These are phyloP conservation scores for Geococcyx californianus DNA, from an alignment of 2,113 vertebrate species.

Conservation along the genomic window DNA sequence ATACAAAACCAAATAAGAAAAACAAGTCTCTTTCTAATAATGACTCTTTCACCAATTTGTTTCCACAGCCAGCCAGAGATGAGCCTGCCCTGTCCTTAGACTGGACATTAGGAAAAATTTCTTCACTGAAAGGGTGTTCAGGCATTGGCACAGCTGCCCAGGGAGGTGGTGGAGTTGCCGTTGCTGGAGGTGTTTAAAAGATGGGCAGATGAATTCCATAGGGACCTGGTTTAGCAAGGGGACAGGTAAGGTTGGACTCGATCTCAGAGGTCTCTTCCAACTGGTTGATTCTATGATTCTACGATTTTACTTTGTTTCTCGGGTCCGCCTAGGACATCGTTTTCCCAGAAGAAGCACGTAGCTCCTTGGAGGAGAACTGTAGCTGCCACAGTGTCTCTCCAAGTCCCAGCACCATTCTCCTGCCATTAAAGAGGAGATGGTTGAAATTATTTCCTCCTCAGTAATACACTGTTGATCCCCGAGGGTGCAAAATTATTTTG, in stretches of 20 bases:
- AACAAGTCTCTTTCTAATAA: not conserved
- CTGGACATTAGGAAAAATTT: no score
- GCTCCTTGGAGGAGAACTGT: not conserved
- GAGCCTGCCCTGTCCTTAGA: not conserved
- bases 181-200: no score
- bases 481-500: not conserved
- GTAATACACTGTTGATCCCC: accelerated
- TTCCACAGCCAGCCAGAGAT: not conserved
- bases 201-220: no score
- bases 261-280: no score
- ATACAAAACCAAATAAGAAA: not conserved
- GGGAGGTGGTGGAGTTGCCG: no score
- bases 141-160: no score
- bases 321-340: not conserved
- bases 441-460: not conserved
- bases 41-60: not conserved
- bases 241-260: no score
- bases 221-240: no score
- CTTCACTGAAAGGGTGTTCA: no score
- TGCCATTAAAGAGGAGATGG: not conserved
- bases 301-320: not conserved
- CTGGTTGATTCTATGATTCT: no score
- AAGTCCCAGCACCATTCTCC: not conserved
- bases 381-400: not conserved
- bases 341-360: accelerated